These are phyloP conservation scores for Drosophila vallismaia DNA, from an alignment of 2,888 invertebrate genomes.

Conservation along the genomic window DNA sequence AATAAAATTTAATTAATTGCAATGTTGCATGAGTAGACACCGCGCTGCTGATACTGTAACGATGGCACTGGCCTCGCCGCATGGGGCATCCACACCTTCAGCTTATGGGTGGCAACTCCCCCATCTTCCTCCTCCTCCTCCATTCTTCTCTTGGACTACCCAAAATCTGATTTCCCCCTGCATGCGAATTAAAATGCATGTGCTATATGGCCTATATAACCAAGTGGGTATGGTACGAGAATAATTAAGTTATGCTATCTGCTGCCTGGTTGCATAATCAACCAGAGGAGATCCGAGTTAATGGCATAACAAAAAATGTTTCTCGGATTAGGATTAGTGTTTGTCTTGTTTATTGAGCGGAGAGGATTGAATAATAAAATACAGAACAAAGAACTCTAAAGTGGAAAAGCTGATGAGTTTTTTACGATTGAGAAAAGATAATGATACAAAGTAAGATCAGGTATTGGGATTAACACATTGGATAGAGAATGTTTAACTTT, in stretches of 20 bases:
- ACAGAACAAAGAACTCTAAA: slow-evolving; percentile 21
- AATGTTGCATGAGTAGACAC: slow-evolving; percentile 73
- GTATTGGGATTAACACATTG: not conserved
- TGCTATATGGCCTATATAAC: slow-evolving; percentile 41
- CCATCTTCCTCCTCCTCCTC: not conserved
- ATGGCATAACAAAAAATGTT: slow-evolving; percentile 26
- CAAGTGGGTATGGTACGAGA: slow-evolving; percentile 17
- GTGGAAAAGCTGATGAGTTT: slow-evolving; percentile 15
- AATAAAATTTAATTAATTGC: slow-evolving; percentile 77
- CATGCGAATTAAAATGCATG: slow-evolving; percentile 39
- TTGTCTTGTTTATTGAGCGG: slow-evolving; percentile 28
- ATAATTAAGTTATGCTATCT: slow-evolving; percentile 46
- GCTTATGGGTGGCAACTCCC: slow-evolving; percentile 40
- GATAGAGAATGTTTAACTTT: not conserved
- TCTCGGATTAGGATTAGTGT: slow-evolving; percentile 34
- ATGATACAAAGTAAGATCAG: not conserved
- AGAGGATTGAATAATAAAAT: slow-evolving; percentile 28
- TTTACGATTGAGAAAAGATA: slow-evolving; percentile 1
- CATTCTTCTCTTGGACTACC: not conserved
- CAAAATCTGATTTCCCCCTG: not conserved
- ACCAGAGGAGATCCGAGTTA: slow-evolving; percentile 6
- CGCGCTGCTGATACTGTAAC: slow-evolving; percentile 59
- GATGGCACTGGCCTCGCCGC: slow-evolving; percentile 73
- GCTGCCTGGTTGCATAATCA: slow-evolving; percentile 39
- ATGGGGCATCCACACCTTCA: slow-evolving; percentile 69